Percentiles rank a stretch among this genome's conserved stretches.
phyloP scores from a whole-genome alignment of 2,888 invertebrate genomes.

The Syritta pipiens region DNA sequence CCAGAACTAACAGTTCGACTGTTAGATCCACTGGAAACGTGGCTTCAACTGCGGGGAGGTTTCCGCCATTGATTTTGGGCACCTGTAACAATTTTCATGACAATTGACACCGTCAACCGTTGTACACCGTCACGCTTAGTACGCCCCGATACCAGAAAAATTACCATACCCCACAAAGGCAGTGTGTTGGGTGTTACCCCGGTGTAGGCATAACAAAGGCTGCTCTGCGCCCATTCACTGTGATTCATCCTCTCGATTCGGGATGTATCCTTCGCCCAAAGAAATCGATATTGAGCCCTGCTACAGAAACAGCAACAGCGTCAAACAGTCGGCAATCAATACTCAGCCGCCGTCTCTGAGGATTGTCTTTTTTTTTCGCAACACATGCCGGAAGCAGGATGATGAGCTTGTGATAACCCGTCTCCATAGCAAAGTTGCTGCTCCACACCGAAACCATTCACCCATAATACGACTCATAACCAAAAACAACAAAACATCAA shows the following conservation, averaged over 20 bases:
- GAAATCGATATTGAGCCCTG: slow-evolving; percentile 41
- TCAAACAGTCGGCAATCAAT: slow-evolving; percentile 30
- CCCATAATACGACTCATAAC: slow-evolving; percentile 3
- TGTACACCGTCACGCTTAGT: slow-evolving; percentile 55
- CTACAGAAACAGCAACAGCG: background rate
- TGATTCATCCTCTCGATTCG: no score
- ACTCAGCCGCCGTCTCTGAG: no score
- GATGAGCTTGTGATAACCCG: no score
- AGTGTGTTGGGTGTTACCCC: slow-evolving; percentile 15
- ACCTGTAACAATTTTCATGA: slow-evolving; percentile 32
- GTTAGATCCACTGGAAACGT: no score
- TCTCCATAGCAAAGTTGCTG: background rate
- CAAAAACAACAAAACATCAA: slow-evolving; percentile 31
- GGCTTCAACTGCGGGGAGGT: no score
- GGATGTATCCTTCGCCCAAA: slow-evolving; percentile 21
- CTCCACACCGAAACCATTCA: slow-evolving; percentile 16
- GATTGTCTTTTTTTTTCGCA: no score
- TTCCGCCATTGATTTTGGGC: slow-evolving; percentile 13
- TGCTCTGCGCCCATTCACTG: background rate
- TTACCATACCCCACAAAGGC: slow-evolving; percentile 34
- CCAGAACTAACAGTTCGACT: no score
- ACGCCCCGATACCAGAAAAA: slow-evolving; percentile 12
- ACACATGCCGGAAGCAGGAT: no score
- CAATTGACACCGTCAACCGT: slow-evolving; percentile 11
- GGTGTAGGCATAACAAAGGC: background rate